Percentiles rank a stretch among this genome's conserved stretches.
phyloP scores from a whole-genome alignment of 2,888 invertebrate species.

The Erebia palarica region DNA sequence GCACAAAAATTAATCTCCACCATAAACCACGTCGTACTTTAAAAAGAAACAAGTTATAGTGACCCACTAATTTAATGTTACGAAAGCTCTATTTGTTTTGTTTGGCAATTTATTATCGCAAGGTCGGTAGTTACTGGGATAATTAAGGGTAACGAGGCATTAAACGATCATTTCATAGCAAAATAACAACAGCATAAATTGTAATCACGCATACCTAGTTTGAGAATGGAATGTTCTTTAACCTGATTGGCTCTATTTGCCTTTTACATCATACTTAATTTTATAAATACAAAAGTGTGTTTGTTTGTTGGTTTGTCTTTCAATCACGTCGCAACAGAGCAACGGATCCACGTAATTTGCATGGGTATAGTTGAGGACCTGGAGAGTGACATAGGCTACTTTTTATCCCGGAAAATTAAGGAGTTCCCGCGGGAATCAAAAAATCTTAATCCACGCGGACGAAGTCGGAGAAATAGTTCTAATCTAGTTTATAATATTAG shows the following conservation, averaged over 20 bases:
- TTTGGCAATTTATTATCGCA: constrained; percentile 30
- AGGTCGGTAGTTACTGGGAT: constrained; percentile 21
- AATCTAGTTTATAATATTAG: no score
- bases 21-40: no score
- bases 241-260: background rate
- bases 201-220: constrained; percentile 23
- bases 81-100: constrained; percentile 36
- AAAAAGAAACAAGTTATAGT: background rate
- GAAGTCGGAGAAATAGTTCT: no score
- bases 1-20: no score
- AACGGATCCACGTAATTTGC: no score
- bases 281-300: background rate
- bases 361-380: no score
- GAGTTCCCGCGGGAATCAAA: no score
- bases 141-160: constrained; percentile 46
- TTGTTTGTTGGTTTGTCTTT: no score
- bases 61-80: constrained; percentile 26
- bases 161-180: constrained; percentile 34
- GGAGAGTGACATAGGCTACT: no score
- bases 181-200: constrained; percentile 11
- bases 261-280: background rate
- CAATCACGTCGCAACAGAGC: no score
- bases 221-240: constrained; percentile 25
- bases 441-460: no score
- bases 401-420: no score